Evolutionary conservation across 2,797 vertebrate genomes (phyloP), one percentile per base, ranked within the genome.

Genomic region (Gastrophryne carolinensis): DNA sequence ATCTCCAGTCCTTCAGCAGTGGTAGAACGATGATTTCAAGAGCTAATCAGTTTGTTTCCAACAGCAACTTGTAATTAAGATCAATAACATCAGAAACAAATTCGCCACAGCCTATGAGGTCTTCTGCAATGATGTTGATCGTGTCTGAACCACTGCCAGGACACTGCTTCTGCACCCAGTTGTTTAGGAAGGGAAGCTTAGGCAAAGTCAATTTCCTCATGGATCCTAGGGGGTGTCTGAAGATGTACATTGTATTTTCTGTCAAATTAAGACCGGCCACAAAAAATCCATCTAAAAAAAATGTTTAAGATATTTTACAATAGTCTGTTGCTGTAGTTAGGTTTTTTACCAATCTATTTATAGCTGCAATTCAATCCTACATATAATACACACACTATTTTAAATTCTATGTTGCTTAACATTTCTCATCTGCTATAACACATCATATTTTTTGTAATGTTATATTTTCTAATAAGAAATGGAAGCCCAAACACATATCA

Each of bases 241-340:
- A 66, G 61, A 97, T 86, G 71, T 92, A 96, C 0, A 2, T 35
- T 6, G 88, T 79, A 3, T 91, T 85, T 17, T 93, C 91, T 0
- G 96, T 98, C 54, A 97, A 91, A 81, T 98, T 97, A 80, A 95
- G 88, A 39, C 96, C 96, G 0, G 91, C 89, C 53, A 97, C 90
- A 1, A 97, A 98, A 82, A 98, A 93, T 2, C 92, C 88, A 0
- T 78, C 96, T 99, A 87, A 79, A 47, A 79, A 24, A 35, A 13
- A 19, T 6, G n/a, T 5, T 12, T 17, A 11, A 9, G 2, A 10
- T 4, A 7, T 30, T 13, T 34, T 32, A 10, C 5, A 19, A 8
- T n/a, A n/a, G n/a, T n/a, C n/a, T n/a, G n/a, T n/a, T n/a, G n/a
- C n/a, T n/a, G n/a, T n/a, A n/a, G n/a, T n/a, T n/a, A n/a, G n/a